Base-by-base conservation (phyloP, 2,888 invertebrate species). In the Patella pellucida region DNA sequence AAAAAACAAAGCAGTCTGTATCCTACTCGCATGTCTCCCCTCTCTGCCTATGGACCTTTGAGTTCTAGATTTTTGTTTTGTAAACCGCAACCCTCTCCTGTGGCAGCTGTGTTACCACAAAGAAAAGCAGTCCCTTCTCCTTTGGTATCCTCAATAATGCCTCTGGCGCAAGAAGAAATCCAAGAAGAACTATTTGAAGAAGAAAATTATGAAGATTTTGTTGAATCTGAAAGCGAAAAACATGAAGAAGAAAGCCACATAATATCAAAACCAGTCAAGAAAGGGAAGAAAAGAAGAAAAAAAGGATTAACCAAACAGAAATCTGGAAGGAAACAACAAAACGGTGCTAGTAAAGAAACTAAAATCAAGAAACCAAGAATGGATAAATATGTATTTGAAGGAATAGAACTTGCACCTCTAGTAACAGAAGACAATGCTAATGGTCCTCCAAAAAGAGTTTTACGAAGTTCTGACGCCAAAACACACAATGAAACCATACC, bases 81-180 rank as follows among this genome's bases (percentile, higher is more conserved):
- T 51, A 74, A 52, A 31, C 16, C 67, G 7, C 73, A 73, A 15
- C 76, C 74, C 15, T 74, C 71, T 5, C 74, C 71, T 3, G 56
- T 77, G 23, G 76, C 67, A n/a, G 73, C 76, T 14, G 76, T 76
- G 3, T 31, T 76, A 27, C 76, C 76, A 3, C 76, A 73, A 69
- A 31, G 51, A 14, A 69, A 73, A 27, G 19, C 23, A 9, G 62
- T 4, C 11, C 62, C 62, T 9, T 62, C 62, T 15, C 62, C 19
- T 23, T 19, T 23, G 11, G 12, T 23, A 62, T 23, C 23, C 23
- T 23, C 19, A 23, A 14, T 23, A 12, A 62, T 62, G 23, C 62
- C 62, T 23, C 23, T 23, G 11, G 14, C 19, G 1, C 19, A 62
- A 23, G 62, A 62, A 62, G 62, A 62, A 23, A 23, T 2, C 0